Evolutionary conservation across 2,113 vertebrate species (phyloP), one percentile per base, ranked within the genome.

Genomic region (Ochotona princeps): DNA sequence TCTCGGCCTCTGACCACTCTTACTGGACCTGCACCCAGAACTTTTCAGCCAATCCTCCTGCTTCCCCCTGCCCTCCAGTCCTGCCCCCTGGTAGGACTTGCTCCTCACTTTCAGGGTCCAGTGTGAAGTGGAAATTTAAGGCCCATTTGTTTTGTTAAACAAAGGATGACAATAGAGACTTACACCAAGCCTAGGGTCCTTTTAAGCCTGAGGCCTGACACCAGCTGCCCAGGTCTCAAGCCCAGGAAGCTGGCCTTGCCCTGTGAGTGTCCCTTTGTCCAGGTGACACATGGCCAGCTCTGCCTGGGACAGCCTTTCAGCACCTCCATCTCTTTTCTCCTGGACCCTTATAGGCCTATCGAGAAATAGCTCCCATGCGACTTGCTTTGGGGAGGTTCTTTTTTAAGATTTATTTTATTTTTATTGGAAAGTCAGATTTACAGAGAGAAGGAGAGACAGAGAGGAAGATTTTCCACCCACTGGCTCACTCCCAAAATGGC

Each of bases 1-100:
- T 91, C 81, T 91, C 80, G 35, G 7, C 25, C 60, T 51, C 23
- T 88, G 35, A n/a, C 72, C 74, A 89, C 76, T 86, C 74, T 86
- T 89, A 32, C 79, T 80, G 35, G 87, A 30, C 47, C 8, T 25
- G 23, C 2, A 73, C 74, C 11, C 47, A 60, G 26, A 75, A 23
- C 87, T 69, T 72, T 26, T 6, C 8, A 2, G 26, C 32, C 51
- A 12, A 35, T 73, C 66, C 70, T 51, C 66, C 76, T 66, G 14
- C n/a, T 47, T 73, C 67, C 18, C 2, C 18, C 25, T 69, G n/a
- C n/a, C n/a, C n/a, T n/a, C n/a, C n/a, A n/a, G n/a, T n/a, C n/a
- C n/a, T 75, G 28, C 25, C 66, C 35, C 51, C 32, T 86, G 49
- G 8, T 21, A 83, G 32, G 70, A 63, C 44, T 60, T 83, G 57